A percentile compares a stretch with the other conserved stretches of the same genome.
Evolutionary conservation across 2,888 invertebrate genomes (phyloP).

Genomic region (Congeria kusceri): DNA sequence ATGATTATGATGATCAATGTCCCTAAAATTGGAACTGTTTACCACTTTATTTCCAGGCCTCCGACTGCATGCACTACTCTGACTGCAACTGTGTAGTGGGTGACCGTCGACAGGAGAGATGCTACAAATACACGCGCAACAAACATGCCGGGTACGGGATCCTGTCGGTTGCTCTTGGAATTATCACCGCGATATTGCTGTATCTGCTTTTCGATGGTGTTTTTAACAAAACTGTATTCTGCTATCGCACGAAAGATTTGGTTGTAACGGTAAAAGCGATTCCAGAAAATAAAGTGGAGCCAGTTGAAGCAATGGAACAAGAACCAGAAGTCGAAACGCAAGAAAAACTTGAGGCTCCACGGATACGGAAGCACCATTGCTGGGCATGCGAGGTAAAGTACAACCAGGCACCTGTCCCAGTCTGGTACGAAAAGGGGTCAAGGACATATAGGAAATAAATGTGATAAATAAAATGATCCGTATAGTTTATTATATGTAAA

Average conservation of each 20-base stretch:
- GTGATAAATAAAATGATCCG: too few species aligned
- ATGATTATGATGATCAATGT: neutral
- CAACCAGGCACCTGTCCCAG: constrained; percentile 11
- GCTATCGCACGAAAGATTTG: neutral
- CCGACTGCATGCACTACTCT: constrained; percentile 36
- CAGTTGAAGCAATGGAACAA: neutral
- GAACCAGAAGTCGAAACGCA: neutral
- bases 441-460: neutral
- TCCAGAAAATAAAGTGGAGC: neutral
- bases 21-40: neutral
- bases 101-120: constrained; percentile 19
- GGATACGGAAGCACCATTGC: constrained; percentile 13
- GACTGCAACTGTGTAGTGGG: constrained; percentile 27
- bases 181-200: constrained; percentile 12
- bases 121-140: constrained; percentile 16
- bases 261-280: neutral
- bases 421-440: neutral
- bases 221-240: neutral
- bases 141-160: constrained; percentile 14
- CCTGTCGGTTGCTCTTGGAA: constrained; percentile 7
- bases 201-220: constrained; percentile 2
- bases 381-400: constrained; percentile 36
- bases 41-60: constrained; percentile 12
- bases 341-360: neutral
- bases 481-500: too few species aligned